Evolutionary conservation across 2,888 invertebrate species (phyloP), one percentile per base, ranked within the genome.

Genomic region (Parelbella ahira): DNA sequence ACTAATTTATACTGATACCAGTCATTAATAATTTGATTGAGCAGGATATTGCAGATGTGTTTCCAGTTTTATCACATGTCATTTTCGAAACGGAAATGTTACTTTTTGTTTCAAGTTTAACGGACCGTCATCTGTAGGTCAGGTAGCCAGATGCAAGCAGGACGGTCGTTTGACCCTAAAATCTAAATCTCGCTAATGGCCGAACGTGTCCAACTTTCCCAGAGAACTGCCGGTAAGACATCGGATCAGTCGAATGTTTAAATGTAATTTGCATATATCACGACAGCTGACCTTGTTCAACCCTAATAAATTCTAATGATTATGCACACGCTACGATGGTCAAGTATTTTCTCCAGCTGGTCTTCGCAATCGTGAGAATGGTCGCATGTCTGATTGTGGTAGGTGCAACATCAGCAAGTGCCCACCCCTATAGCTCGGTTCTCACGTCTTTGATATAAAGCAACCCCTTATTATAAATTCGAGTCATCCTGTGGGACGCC

Each of bases 371-470:
- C 80, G 83, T 87, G 86, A 82, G 84, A 87, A 84, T 73, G 56
- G 58, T 55, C 47, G 39, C 45, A 51, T 42, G 49, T 50, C 54
- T 47, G 54, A 56, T 54, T 58, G 45, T 62, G 44, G 72, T 77
- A 83, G 80, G 84, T 86, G 86, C 81, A 74, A 76, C 51, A 47
- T 51, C 69, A 79, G 68, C 84, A 84, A 84, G 84, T 86, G 86
- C 63, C 63, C 71, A 74, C 75, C 79, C 79, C 78, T 69, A 61
- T 68, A 66, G 63, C 74, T 69, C 63, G 58, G 71, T 83, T 87
- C 86, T 81, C 87, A 81, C 82, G 80, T 77, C 62, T 37, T 37
- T 56, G 51, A 49, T 54, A 63, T 63, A 73, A 75, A 75, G 68
- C 71, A 74, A 42, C 34, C 83, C 80, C 75, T 74, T 72, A 78